Base-by-base conservation (phyloP, 2,797 vertebrate species). In the Crocidura indochinensis region DNA sequence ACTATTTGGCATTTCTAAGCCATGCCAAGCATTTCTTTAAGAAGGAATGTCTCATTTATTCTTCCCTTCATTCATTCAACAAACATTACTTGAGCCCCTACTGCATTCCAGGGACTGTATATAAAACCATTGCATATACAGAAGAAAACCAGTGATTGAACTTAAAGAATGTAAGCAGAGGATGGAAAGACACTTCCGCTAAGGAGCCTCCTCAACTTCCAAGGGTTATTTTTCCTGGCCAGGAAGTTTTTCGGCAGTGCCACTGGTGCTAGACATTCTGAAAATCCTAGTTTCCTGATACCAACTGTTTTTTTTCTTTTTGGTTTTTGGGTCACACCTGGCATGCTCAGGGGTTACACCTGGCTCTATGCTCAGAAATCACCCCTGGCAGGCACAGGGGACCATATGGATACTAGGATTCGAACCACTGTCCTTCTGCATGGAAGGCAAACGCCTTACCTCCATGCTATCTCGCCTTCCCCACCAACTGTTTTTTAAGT, bases 21-120 rank as follows among this genome's bases (percentile, higher is more conserved):
- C 92, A 89, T 88, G 79, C 91, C 94, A 96, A 96, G 87, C 91
- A 92, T 96, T 96, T 95, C 95, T 95, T 92, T 81, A 73, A 81
- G 38, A 51, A 94, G 22, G 27, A 72, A 74, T 88, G 89, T 86
- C 56, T 86, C 88, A 38, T 92, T 93, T 53, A 73, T 89, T 68
- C 64, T 31, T 49, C 62, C 62, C 71, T 87, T 75, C 71, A 68
- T 91, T 90, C 89, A 75, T 76, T 90, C 92, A 91, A 22, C 73
- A 89, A 90, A 82, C 65, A 51, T 67, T 47, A 29, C 64, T 87
- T 49, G 82, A 88, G 44, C 11, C 6, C 85, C 65, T 87, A 0
- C 31, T 78, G 60, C 85, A 44, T 94, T 90, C 85, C 82, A 60
- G 64, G 24, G 65, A 82, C 76, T 83, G 78, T 87, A 6, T 84